Conservation (phyloP, 2,888 invertebrate genomes). For the Teleogryllus oceanicus region DNA sequence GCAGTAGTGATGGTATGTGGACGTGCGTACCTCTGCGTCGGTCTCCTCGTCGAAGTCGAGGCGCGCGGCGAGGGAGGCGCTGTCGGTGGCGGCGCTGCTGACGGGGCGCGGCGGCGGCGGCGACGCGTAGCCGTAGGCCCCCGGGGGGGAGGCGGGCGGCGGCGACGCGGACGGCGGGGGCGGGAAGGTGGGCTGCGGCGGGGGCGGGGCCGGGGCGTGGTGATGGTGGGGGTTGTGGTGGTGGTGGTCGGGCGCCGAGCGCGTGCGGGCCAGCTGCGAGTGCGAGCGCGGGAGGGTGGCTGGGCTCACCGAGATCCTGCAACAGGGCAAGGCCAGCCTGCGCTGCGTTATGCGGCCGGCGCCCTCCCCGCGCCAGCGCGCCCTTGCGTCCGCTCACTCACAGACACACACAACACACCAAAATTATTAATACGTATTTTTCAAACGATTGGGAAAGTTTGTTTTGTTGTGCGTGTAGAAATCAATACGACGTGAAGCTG, state of each 20-base stretch:
- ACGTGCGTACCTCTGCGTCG: background rate
- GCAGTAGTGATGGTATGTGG: too few relatives aligned
- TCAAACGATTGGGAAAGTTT: too few relatives aligned
- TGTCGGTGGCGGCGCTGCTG: background rate
- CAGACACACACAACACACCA: too few relatives aligned
- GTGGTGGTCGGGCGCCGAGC: background rate
- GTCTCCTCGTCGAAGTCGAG: slow-evolving; percentile 18
- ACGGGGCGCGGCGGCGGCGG: background rate
- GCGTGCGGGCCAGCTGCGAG: background rate
- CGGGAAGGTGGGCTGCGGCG: slow-evolving; percentile 2
- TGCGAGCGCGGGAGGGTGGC: background rate
- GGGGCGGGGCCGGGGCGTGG: background rate
- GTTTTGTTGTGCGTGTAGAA: too few relatives aligned
- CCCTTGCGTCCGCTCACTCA: too few relatives aligned
- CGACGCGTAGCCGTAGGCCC: background rate
- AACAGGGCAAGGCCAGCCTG: slow-evolving; percentile 10
- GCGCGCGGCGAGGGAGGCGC: background rate
- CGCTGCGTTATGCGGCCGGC: slow-evolving; percentile 10
- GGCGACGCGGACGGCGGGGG: background rate
- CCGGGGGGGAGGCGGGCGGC: background rate
- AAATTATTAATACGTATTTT: too few relatives aligned
- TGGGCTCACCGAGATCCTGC: slow-evolving; percentile 6
- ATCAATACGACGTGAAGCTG: too few relatives aligned
- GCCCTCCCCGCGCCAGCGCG: background rate
- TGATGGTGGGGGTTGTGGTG: background rate